These are phyloP conservation scores for Xenentodon cancila DNA, from an alignment of 2,797 vertebrate species.

Conservation along the genomic window DNA sequence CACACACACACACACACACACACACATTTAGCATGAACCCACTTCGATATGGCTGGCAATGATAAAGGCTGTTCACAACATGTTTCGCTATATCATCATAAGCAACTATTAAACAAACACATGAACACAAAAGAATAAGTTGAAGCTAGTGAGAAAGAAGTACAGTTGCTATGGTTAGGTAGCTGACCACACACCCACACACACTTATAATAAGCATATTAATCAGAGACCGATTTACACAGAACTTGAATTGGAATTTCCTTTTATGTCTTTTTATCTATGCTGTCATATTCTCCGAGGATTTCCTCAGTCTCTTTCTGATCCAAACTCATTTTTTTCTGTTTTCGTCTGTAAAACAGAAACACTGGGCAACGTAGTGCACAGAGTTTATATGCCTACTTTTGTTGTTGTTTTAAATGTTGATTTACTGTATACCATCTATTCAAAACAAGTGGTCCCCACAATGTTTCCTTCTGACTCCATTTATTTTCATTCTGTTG, in stretches of 20 bases:
- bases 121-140: conserved; percentile 27
- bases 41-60: conserved; percentile 16
- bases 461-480: not conserved
- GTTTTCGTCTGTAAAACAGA: conserved; percentile 19
- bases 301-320: conserved; percentile 23
- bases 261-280: conserved; percentile 16
- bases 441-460: conserved; percentile 12
- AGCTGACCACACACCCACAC: not conserved
- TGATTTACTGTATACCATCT: conserved; percentile 25
- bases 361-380: conserved; percentile 49
- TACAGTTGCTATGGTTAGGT: conserved; percentile 22
- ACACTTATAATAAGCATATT: conserved; percentile 6
- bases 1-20: too few relatives aligned
- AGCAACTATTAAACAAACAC: conserved; percentile 50
- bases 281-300: conserved; percentile 11
- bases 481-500: conserved; percentile 15
- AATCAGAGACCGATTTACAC: conserved; percentile 9
- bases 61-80: conserved; percentile 26
- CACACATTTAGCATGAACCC: conserved; percentile 22
- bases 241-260: conserved; percentile 9
- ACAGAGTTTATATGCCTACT: conserved; percentile 26
- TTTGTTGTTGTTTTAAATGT: conserved; percentile 35
- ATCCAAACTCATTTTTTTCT: conserved; percentile 18
- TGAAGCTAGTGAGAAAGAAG: conserved; percentile 35
- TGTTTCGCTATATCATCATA: conserved; percentile 31